A percentile compares a stretch with the other conserved stretches of the same genome.
These are phyloP conservation scores for Spilosoma lubricipeda DNA, from an alignment of 2,888 invertebrate genomes.

Conservation along the genomic window DNA sequence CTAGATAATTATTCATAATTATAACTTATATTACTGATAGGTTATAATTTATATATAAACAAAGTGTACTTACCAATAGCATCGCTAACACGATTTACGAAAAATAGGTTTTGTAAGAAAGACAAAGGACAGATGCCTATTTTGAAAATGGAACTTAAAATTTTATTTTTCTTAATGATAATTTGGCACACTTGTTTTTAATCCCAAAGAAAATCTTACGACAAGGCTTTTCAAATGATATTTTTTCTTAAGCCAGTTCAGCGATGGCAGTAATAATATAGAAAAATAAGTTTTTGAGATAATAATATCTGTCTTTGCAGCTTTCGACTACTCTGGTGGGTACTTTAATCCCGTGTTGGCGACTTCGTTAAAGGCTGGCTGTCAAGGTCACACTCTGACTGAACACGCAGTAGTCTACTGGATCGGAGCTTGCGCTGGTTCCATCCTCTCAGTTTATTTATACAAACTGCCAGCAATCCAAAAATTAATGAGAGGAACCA, in stretches of 20 bases:
- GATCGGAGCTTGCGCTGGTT: constrained; percentile 94
- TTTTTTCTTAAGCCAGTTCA: neutral
- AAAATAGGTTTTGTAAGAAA: neutral
- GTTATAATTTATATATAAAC: neutral
- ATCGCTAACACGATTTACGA: neutral
- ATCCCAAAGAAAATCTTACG: neutral
- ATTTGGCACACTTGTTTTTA: no score
- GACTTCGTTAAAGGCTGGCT: constrained; percentile 95
- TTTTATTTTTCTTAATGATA: no score
- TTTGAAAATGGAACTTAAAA: neutral
- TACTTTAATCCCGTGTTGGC: constrained; percentile 98
- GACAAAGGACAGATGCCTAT: neutral
- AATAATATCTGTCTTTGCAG: constrained; percentile 83
- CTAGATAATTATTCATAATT: neutral
- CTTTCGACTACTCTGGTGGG: constrained; percentile 96
- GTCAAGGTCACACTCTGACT: constrained; percentile 92
- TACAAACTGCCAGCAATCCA: constrained; percentile 88
- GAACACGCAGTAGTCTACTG: constrained; percentile 97
- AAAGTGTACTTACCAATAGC: neutral
- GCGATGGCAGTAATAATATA: neutral
- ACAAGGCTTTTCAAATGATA: neutral
- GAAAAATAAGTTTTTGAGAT: neutral
- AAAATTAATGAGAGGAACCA: constrained; percentile 72
- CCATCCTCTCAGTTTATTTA: constrained; percentile 89
- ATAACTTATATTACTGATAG: no score